phyloP scores from a whole-genome alignment of 37 sponge, comb jelly and placozoan genomes.

The Beroe forskalii region DNA sequence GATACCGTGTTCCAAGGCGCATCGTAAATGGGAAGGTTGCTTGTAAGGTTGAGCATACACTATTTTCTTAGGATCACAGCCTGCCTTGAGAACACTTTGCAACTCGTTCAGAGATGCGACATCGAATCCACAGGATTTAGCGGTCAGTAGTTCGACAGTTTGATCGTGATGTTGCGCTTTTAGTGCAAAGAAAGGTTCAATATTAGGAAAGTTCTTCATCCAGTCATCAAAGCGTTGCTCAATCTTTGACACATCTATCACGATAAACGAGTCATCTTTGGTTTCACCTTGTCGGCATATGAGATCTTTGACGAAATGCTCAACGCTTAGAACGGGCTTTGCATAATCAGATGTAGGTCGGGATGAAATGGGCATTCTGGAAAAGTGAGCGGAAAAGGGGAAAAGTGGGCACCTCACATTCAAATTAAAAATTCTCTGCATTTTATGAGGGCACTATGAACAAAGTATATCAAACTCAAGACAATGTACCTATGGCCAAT shows the following conservation, averaged over 20 bases:
- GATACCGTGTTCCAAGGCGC: background rate
- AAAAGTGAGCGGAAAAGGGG: no score
- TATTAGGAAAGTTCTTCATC: background rate
- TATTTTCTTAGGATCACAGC: background rate
- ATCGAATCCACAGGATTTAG: slow-evolving; percentile 15
- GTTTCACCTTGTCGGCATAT: background rate
- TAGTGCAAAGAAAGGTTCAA: slow-evolving; percentile 36
- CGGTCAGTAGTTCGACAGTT: slow-evolving; percentile 7
- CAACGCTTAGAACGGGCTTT: background rate
- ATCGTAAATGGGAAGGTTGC: slow-evolving; percentile 4
- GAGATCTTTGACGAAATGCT: background rate
- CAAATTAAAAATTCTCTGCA: no score
- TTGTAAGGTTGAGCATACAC: slow-evolving; percentile 64
- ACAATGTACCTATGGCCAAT: no score
- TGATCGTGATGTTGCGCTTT: slow-evolving; percentile 29
- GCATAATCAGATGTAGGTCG: no score
- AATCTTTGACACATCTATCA: background rate
- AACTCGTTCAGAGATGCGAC: slow-evolving; percentile 33
- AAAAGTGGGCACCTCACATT: no score
- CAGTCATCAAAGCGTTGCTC: background rate
- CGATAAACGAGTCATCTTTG: slow-evolving; percentile 27
- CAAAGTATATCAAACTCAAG: no score
- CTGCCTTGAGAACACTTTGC: background rate
- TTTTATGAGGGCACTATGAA: no score
- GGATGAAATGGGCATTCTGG: no score